Evolutionary conservation across 2,797 vertebrate genomes (phyloP), one percentile per base, ranked within the genome.

Genomic region (Chelon labrosus): DNA sequence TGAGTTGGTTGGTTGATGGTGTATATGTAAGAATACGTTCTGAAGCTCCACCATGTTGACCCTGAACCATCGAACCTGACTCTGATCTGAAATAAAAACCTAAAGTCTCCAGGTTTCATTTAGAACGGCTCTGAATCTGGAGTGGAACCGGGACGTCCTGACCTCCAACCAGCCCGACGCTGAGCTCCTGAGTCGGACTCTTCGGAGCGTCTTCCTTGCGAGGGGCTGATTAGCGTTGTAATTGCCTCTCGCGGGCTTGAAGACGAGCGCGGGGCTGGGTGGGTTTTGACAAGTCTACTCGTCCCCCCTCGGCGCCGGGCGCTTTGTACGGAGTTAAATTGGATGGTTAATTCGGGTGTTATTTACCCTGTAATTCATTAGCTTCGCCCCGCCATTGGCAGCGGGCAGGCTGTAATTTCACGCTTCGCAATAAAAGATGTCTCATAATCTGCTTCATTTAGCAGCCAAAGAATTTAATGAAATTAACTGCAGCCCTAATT

Each of bases 371-470:
- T 97, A 97, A 97, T 97, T 98, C 97, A 98, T 99, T 98, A 97
- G 96, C 93, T 93, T 95, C 94, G 95, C 94, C 92, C 93, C 93
- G 93, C 96, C 96, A 96, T 94, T 97, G 96, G 97, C 97, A 96
- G 96, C 95, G 95, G 96, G 96, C 97, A 96, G 96, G 97, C 97
- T 97, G 97, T 98, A 98, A 98, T 99, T 99, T 99, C 97, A 99
- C 97, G 97, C 97, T 97, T 95, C 91, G 96, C 97, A 98, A 96
- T 99, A 98, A 99, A 99, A 98, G 97, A 98, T 98, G 97, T 98
- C 97, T 97, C 96, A 96, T 99, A 99, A 98, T 98, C 97, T 97
- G 97, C 96, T 98, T 98, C 97, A 98, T 99, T 99, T 98, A 99
- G 97, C 97, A 98, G 97, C 96, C 96, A 96, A 96, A 97, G 97